phyloP scores from a whole-genome alignment of 2,888 invertebrate genomes.

The Oxyscelio sp. region DNA sequence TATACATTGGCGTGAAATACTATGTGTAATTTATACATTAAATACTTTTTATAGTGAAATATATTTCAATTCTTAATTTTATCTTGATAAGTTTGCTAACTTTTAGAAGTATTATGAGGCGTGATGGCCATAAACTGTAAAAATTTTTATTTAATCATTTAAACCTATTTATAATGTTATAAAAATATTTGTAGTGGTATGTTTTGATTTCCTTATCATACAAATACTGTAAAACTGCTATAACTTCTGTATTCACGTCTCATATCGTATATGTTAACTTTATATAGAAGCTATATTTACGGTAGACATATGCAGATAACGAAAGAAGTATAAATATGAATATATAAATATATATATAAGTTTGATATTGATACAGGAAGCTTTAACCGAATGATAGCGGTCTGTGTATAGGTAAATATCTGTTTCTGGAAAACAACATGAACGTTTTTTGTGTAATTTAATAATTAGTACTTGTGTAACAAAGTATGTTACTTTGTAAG shows the following conservation, averaged over 20 bases:
- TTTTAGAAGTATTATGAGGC: too few species aligned
- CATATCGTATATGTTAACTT: slow-evolving; percentile 63
- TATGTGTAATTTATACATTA: too few species aligned
- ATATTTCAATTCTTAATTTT: too few species aligned
- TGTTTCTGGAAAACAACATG: too few species aligned
- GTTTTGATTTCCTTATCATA: slow-evolving; percentile 44
- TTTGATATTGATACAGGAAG: slow-evolving; percentile 65
- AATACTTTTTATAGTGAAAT: too few species aligned
- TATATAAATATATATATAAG: slow-evolving; percentile 55
- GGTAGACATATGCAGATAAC: slow-evolving; percentile 62
- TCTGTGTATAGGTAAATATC: slow-evolving; percentile 60
- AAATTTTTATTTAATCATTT: too few species aligned
- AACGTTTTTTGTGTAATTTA: too few species aligned
- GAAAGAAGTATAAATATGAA: slow-evolving; percentile 49
- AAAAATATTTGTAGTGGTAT: slow-evolving; percentile 33
- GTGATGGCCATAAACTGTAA: too few species aligned
- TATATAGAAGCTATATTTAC: slow-evolving; percentile 71
- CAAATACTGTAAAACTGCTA: slow-evolving; percentile 18
- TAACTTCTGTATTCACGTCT: slow-evolving; percentile 43
- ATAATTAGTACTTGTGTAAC: too few species aligned
- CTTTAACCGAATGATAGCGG: slow-evolving; percentile 50
- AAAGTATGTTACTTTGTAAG: too few species aligned
- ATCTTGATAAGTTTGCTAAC: too few species aligned
- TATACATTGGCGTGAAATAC: too few species aligned
- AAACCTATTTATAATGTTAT: slow-evolving; percentile 42